Conservation (phyloP, 2,888 invertebrate species). For the Caradrina kadenii region DNA sequence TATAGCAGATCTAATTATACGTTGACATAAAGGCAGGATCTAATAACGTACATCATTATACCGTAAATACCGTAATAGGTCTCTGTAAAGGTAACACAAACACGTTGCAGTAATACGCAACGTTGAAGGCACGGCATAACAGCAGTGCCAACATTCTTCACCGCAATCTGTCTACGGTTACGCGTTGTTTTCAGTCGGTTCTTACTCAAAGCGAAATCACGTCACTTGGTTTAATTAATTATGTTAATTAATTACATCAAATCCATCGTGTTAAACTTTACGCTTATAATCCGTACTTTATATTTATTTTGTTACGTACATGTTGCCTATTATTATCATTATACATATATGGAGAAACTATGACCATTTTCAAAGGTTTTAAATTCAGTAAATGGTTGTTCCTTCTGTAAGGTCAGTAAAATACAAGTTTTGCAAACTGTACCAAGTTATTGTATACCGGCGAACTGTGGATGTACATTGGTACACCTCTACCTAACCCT, state of each 20-base stretch:
- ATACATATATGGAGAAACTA: too few species aligned
- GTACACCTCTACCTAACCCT: too few species aligned
- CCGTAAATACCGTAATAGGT: conserved; percentile 32
- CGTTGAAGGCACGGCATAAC: conserved; percentile 28
- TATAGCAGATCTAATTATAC: conserved; percentile 52
- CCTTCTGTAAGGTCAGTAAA: too few species aligned
- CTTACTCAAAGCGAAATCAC: conserved; percentile 47
- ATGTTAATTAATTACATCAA: conserved; percentile 38
- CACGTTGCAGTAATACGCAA: conserved; percentile 52
- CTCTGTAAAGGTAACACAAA: conserved; percentile 34
- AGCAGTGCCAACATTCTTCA: conserved; percentile 52
- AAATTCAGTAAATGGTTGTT: too few species aligned
- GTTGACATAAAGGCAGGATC: conserved; percentile 17
- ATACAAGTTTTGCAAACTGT: too few species aligned
- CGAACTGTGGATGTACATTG: too few species aligned
- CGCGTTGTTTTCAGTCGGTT: conserved; percentile 62
- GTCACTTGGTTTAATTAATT: conserved; percentile 33
- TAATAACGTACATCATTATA: conserved; percentile 6
- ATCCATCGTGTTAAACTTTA: conserved; percentile 3
- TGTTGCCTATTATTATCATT: background rate
- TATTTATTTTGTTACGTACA: conserved; percentile 1
- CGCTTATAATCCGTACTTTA: conserved; percentile 9
- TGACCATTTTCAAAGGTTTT: too few species aligned
- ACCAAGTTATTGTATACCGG: too few species aligned
- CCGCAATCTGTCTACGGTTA: conserved; percentile 61